A percentile compares a stretch with the other conserved stretches of the same genome.
Evolutionary conservation across 2,113 vertebrate species (phyloP).

Genomic region (Galeopterus variegatus): DNA sequence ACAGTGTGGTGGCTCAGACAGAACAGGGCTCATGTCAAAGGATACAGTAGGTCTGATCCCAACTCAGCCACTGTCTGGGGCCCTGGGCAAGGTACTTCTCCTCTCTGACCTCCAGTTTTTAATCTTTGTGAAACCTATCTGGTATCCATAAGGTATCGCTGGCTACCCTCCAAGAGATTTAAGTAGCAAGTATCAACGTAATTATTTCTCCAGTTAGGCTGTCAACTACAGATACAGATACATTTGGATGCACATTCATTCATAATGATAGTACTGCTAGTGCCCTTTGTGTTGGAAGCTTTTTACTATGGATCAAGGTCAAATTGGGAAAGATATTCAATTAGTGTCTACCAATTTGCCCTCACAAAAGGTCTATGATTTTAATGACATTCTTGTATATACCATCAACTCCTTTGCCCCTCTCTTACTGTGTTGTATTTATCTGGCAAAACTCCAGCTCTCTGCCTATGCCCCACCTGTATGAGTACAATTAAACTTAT

Average conservation of each 20-base stretch:
- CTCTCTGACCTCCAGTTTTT: not conserved
- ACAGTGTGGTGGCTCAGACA: not conserved
- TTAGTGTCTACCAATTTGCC: not conserved
- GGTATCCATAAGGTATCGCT: not conserved
- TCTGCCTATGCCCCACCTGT: not conserved
- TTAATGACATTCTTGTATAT: not conserved
- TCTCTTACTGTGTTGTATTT: not conserved
- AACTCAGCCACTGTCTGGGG: not conserved
- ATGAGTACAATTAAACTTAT: not conserved
- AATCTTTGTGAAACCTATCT: not conserved
- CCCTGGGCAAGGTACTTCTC: not conserved
- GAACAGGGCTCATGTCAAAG: not conserved
- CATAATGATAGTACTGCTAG: not conserved
- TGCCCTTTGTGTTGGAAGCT: not conserved
- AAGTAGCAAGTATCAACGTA: not conserved
- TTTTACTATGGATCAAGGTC: not conserved
- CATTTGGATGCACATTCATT: not conserved
- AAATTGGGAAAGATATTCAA: not conserved
- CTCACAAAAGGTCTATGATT: not conserved
- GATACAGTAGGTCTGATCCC: not conserved
- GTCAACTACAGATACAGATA: not conserved
- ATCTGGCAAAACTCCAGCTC: not conserved
- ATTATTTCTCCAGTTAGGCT: not conserved
- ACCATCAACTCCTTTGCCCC: not conserved
- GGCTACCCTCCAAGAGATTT: not conserved